Evolutionary conservation across 64 coral and sea anemone species (phyloP).

Genomic region (Dendrophyllia cribrosa): DNA sequence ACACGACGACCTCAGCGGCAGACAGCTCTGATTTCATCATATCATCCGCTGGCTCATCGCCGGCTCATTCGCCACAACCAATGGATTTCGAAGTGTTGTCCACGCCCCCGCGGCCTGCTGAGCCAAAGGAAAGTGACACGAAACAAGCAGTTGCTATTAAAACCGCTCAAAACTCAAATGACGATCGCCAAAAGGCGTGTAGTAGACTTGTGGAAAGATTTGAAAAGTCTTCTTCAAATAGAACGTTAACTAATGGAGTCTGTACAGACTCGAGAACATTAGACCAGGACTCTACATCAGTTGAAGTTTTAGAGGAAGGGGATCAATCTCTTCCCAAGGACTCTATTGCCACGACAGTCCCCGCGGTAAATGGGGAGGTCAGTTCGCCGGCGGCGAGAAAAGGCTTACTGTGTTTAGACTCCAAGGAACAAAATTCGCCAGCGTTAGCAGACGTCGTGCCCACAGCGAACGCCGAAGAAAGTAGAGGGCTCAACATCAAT

Average conservation of each 20-base stretch:
- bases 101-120: slow-evolving; percentile 56
- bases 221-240: neutral
- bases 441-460: neutral
- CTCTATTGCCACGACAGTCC: neutral
- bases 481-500: neutral
- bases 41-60: slow-evolving; percentile 93
- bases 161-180: neutral
- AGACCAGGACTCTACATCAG: neutral
- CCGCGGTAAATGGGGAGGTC: neutral
- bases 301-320: slow-evolving; percentile 41
- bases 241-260: slow-evolving; percentile 28
- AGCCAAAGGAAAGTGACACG: neutral
- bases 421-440: neutral
- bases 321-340: neutral
- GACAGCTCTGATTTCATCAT: slow-evolving; percentile 80
- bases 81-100: slow-evolving; percentile 76
- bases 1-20: neutral
- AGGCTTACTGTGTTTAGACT: neutral
- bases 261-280: neutral
- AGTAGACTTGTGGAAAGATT: neutral
- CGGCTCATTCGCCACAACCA: slow-evolving; percentile 87
- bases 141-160: neutral
- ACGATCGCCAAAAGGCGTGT: slow-evolving; percentile 7
- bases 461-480: neutral
- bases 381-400: neutral